A percentile compares a stretch with the other conserved stretches of the same genome.
phyloP scores from a whole-genome alignment of 30 jellyfish, hydroid and myxozoan genomes.

The Sanderia malayensis region DNA sequence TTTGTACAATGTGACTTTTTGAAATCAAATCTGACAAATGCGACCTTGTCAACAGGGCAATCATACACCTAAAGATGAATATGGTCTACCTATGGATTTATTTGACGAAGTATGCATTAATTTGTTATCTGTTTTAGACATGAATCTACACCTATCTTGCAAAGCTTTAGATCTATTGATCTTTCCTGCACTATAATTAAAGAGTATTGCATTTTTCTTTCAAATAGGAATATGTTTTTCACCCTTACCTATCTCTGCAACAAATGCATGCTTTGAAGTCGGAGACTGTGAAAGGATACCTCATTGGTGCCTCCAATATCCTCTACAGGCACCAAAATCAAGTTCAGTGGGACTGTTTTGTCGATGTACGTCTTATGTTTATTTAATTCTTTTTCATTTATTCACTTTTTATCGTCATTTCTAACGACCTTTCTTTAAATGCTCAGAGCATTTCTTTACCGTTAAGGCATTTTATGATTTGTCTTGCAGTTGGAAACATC shows the following conservation, averaged over 20 bases:
- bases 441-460: too few species aligned
- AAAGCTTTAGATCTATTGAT: too few species aligned
- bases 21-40: too few species aligned
- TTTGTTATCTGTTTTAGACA: too few species aligned
- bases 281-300: constrained; percentile 50
- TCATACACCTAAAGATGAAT: constrained; percentile 67
- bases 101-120: constrained; percentile 80
- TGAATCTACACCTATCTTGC: too few species aligned
- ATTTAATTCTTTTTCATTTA: not conserved
- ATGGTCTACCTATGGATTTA: constrained; percentile 83
- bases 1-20: too few species aligned
- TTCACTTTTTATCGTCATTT: too few species aligned
- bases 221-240: constrained; percentile 77
- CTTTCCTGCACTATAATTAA: too few species aligned
- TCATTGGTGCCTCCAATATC: constrained; percentile 80
- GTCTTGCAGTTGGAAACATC: constrained; percentile 58
- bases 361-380: constrained; percentile 59
- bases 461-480: not conserved
- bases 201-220: too few species aligned
- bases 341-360: constrained; percentile 72
- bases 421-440: too few species aligned
- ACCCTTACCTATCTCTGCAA: constrained; percentile 89
- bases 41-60: too few species aligned
- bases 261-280: constrained; percentile 69
- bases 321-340: constrained; percentile 76